Base-by-base conservation (phyloP, 2,888 invertebrate species). In the Helicoverpa assulta region DNA sequence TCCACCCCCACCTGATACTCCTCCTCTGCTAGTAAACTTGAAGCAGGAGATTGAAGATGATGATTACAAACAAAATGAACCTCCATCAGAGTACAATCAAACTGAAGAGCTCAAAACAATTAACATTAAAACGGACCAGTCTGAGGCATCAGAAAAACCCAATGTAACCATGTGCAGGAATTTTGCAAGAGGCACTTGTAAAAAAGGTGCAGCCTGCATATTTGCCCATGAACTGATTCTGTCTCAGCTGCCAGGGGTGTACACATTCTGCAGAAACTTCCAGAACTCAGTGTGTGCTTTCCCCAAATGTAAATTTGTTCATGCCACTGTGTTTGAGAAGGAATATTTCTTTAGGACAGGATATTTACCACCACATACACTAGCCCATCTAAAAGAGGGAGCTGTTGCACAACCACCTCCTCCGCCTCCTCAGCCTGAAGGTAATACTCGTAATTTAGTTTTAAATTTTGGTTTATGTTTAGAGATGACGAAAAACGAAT, bases 321-420 rank as follows among this genome's bases (percentile, higher is more conserved):
- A 93, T 72, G 94, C 93, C 0, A 84, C 89, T 0, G 90, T 94
- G 0, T 93, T 92, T 76, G 93, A 94, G 65, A 92, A 93, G 50
- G 91, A 92, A 47, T 73, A 86, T 19, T 94, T 90, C 64, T 92
- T 88, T 50, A 80, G 93, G 14, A 91, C 93, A 0, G 92, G 90
- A 0, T 81, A 74, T 43, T 78, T 94, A 54, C 94, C 94, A 0
- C 86, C 90, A 0, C 90, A 92, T 62, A 81, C 89, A 0, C 51
- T 88, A 10, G 85, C 84, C 2, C 93, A 93, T 60, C 80, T 91
- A 0, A 91, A 88, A 69, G 88, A 89, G 21, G 52, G 37, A 2
- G 62, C 21, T 14, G 56, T 54, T 14, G 26, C 18, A 21, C 83
- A 83, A 21, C 86, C 85, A 0, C 86, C 88, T 0, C 86, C 87